Base-by-base conservation (phyloP, 23 tunicate genomes). In the Styela plicata region DNA sequence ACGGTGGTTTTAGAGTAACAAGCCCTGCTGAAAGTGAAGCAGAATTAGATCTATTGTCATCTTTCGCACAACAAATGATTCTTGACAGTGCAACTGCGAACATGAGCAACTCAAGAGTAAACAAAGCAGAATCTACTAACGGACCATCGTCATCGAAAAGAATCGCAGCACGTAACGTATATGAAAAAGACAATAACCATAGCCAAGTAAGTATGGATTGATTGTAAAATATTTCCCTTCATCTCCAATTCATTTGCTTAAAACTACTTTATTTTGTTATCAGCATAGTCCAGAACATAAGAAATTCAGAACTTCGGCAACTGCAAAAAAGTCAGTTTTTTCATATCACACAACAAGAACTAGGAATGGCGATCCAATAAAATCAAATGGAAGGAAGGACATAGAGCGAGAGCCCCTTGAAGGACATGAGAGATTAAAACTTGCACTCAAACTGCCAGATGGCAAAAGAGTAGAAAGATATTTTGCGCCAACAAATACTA, bases 381-480 rank as follows among this genome's bases (percentile, higher is more conserved):
- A 68, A 0, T 79, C 64, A 63, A 44, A 44, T 44, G 57, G 57
- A 13, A 82, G 88, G 2, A n/a, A n/a, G n/a, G n/a, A n/a, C n/a
- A 70, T 85, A 3, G 87, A 86, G 24, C 44, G 69, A 3, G 90
- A 86, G 30, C 97, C 97, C 24, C 75, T 76, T 19, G 84, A 79
- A 70, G 71, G 73, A 26, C 84, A 91, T 64, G 87, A 83, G 20
- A 83, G 91, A 31, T 28, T 91, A 7, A 63, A 82, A 53, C 52
- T 91, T 21, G 97, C 97, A 22, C 64, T 91, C 62, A 91, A 91
- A 74, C 64, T 91, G 7, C 97, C 97, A 20, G 97, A 86, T 74
- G 97, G 97, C 0, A 74, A 84, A n/a, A 77, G 97, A 36, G 91
- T 87, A 2, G 91, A 91, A 64, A 74, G 91, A 33, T 70, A 83